phyloP scores from a whole-genome alignment of 2,888 invertebrate genomes.

The Trichogramma dendrolimi region DNA sequence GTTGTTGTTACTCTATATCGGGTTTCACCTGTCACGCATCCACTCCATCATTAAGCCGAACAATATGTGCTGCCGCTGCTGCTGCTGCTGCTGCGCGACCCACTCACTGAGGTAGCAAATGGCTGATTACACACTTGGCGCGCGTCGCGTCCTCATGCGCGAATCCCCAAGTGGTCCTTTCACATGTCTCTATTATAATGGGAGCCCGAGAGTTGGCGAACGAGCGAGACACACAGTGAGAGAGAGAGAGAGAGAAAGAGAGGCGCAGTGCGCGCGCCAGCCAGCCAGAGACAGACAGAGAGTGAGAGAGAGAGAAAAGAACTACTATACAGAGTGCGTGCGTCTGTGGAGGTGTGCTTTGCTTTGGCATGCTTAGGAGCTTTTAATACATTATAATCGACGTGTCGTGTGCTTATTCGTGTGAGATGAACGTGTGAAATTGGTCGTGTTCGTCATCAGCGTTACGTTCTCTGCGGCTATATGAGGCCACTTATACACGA shows the following conservation, averaged over 20 bases:
- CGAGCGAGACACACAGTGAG: conserved; percentile 5
- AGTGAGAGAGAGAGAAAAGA: not conserved
- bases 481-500: too few species aligned
- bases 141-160: conserved; percentile 36
- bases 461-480: too few species aligned
- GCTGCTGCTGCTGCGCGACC: too few species aligned
- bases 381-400: too few species aligned
- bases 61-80: conserved; percentile 36
- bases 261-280: not conserved
- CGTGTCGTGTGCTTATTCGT: not conserved
- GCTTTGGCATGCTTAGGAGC: too few species aligned
- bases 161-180: conserved; percentile 28
- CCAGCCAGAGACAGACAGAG: conserved; percentile 6
- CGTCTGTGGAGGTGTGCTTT: too few species aligned
- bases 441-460: not conserved
- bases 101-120: conserved; percentile 22
- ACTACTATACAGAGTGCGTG: too few species aligned
- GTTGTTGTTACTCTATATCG: conserved; percentile 35
- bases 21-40: conserved; percentile 50
- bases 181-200: conserved; percentile 4
- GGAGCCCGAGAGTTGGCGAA: not conserved
- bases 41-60: conserved; percentile 49
- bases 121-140: conserved; percentile 37
- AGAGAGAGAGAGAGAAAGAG: not conserved
- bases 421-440: conserved; percentile 15